These are phyloP conservation scores for Peromyscus nudipes DNA, from an alignment of 2,797 vertebrate species.

Conservation along the genomic window DNA sequence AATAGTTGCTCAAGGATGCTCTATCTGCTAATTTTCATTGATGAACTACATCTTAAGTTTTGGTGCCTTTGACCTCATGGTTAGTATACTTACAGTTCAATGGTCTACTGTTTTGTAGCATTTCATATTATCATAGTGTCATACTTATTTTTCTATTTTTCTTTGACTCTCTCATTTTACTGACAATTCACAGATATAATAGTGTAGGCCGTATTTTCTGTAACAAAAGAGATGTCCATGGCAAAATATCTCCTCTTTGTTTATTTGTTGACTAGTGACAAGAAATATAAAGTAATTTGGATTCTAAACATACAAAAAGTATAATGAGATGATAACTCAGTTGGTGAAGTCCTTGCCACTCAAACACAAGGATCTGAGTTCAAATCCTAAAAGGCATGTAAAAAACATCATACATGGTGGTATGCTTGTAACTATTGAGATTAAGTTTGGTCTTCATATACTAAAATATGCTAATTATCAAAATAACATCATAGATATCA, in stretches of 20 bases:
- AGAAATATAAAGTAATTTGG: background rate
- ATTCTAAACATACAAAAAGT: background rate
- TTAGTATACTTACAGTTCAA: background rate
- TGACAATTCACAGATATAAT: background rate
- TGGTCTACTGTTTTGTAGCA: background rate
- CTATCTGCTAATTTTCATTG: background rate
- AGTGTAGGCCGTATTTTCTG: background rate
- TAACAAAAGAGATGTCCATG: no score
- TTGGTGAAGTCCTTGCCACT: background rate
- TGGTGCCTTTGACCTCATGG: background rate
- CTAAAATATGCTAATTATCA: background rate
- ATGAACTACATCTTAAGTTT: background rate
- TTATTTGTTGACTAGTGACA: background rate
- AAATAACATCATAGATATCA: background rate
- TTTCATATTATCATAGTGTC: background rate
- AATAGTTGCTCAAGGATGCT: background rate
- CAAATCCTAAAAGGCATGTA: background rate
- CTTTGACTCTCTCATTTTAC: background rate
- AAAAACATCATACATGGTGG: background rate
- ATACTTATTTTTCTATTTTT: background rate
- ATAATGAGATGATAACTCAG: background rate
- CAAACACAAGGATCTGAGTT: background rate
- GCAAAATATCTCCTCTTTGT: no score
- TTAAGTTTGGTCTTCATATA: background rate
- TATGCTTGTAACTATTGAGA: background rate